Evolutionary conservation across 2,888 invertebrate genomes (phyloP).

Genomic region (Nomada ferruginata): DNA sequence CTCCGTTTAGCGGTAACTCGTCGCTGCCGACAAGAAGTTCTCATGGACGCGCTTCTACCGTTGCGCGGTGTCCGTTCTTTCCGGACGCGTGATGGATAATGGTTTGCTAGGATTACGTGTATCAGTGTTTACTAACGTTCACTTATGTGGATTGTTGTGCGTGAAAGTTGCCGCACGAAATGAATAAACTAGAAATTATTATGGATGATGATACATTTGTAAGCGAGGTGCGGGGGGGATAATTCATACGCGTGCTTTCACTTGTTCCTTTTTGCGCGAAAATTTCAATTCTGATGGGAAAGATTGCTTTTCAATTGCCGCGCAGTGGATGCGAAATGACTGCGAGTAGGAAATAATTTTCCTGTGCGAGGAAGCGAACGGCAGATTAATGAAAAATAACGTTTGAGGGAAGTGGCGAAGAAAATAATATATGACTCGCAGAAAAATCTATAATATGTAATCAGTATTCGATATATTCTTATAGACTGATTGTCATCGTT

Average conservation of each 20-base stretch:
- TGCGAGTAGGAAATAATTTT: too few relatives aligned
- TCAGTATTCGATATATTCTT: neutral
- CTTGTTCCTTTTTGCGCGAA: neutral
- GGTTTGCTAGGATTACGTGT: too few relatives aligned
- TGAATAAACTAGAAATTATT: neutral
- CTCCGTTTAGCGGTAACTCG: neutral
- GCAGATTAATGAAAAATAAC: neutral
- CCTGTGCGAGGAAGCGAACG: too few relatives aligned
- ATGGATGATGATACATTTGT: neutral
- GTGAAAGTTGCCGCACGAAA: neutral
- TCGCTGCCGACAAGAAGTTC: too few relatives aligned
- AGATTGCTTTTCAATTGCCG: too few relatives aligned
- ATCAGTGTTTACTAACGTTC: neutral
- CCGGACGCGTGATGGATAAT: too few relatives aligned
- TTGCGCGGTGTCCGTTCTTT: neutral
- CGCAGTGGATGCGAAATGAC: too few relatives aligned
- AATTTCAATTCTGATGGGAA: too few relatives aligned
- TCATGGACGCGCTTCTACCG: neutral
- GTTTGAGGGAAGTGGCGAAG: neutral
- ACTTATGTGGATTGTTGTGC: neutral
- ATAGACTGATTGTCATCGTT: slow-evolving; percentile 6
- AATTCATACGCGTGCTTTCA: neutral
- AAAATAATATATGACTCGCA: neutral
- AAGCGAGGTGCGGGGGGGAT: neutral
- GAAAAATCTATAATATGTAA: neutral